These are phyloP conservation scores for Cariama cristata DNA, from an alignment of 2,113 vertebrate species.

Conservation along the genomic window DNA sequence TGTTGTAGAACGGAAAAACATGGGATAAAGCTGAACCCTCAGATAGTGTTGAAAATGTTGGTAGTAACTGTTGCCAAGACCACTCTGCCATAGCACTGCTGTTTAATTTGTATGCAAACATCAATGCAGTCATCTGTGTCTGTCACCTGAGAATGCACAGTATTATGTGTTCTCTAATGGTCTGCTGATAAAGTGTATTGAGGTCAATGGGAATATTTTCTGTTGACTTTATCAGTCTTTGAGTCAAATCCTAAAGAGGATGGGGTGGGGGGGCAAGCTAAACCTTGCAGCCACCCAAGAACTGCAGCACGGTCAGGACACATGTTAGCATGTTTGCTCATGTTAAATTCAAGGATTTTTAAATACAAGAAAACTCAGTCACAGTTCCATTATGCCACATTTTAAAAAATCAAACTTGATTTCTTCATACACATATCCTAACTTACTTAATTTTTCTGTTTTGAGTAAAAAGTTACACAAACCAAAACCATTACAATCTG, in stretches of 20 bases:
- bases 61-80: background rate
- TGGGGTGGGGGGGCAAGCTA: fast-evolving
- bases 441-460: background rate
- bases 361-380: background rate
- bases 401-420: background rate
- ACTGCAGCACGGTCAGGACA: background rate
- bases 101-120: background rate
- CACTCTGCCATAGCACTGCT: background rate
- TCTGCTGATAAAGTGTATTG: background rate
- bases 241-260: background rate
- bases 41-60: background rate
- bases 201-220: background rate
- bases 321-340: background rate
- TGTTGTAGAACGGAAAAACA: background rate
- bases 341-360: background rate
- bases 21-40: background rate
- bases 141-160: background rate
- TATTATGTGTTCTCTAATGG: background rate
- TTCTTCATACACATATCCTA: background rate
- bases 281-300: background rate
- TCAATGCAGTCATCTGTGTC: background rate
- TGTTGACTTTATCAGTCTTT: background rate
- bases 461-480: background rate
- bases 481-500: background rate
- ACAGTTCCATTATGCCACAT: background rate